These are phyloP conservation scores for Plagodis pulveraria DNA, from an alignment of 2,888 invertebrate species.

Conservation along the genomic window DNA sequence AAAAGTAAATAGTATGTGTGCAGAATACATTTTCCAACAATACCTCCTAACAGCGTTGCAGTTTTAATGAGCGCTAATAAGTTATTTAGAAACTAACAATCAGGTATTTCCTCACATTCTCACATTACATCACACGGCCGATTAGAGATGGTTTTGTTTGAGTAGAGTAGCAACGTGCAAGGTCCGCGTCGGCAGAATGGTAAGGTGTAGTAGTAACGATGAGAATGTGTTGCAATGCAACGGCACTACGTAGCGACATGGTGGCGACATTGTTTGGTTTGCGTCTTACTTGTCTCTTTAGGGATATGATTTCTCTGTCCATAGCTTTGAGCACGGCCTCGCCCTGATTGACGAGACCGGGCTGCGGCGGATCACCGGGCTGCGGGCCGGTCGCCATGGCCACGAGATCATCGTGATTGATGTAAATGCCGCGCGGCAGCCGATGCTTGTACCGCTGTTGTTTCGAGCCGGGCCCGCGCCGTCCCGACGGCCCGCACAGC, in stretches of 20 bases:
- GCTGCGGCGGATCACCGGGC: conserved; percentile 82
- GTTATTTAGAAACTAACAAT: conserved; percentile 33
- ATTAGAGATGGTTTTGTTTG: conserved; percentile 4
- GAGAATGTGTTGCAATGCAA: conserved; percentile 63
- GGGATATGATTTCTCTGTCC: conserved; percentile 96
- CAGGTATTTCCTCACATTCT: conserved; percentile 64
- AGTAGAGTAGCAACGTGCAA: conserved; percentile 3
- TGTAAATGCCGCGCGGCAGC: conserved; percentile 98
- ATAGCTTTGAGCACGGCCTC: conserved; percentile 95
- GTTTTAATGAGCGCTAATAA: conserved; percentile 48
- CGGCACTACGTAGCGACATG: conserved; percentile 65
- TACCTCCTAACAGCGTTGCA: conserved; percentile 52
- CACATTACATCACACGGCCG: conserved; percentile 66
- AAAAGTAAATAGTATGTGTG: conserved; percentile 67
- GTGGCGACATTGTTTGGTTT: conserved; percentile 46
- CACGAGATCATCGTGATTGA: conserved; percentile 98
- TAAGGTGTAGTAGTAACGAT: conserved; percentile 50
- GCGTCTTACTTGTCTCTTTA: conserved; percentile 97
- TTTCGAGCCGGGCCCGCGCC: conserved; percentile 82
- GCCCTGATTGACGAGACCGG: conserved; percentile 86
- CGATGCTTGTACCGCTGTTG: conserved; percentile 89
- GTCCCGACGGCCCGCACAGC: conserved; percentile 89
- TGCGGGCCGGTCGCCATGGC: conserved; percentile 93
- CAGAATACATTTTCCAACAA: conserved; percentile 73
- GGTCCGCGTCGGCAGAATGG: conserved; percentile 41